These are phyloP conservation scores for Lontra canadensis DNA, from an alignment of 2,113 vertebrate species.

Conservation along the genomic window DNA sequence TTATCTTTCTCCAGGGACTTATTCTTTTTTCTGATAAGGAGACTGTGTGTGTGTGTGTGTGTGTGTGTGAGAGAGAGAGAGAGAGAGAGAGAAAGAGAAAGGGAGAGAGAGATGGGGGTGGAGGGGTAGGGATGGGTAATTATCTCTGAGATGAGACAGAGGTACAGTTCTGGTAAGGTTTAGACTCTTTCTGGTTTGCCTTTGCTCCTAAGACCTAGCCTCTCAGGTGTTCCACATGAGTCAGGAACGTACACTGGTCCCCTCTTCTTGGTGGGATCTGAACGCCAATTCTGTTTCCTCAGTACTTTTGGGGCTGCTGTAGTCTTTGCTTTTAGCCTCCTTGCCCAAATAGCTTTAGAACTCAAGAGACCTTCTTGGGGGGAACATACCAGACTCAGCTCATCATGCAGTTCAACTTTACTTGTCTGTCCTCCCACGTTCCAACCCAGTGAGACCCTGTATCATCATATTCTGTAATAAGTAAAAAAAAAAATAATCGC, in stretches of 20 bases:
- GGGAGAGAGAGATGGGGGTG: not conserved
- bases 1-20: not conserved
- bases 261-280: not conserved
- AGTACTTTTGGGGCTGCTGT: not conserved
- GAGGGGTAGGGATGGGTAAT: not conserved
- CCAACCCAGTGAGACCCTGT: not conserved
- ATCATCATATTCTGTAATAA: not conserved
- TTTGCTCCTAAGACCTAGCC: not conserved
- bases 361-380: not conserved
- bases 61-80: not conserved
- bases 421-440: not conserved
- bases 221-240: not conserved
- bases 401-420: not conserved
- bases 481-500: not conserved
- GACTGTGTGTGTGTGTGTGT: not conserved
- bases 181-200: not conserved
- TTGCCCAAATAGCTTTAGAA: not conserved
- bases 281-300: not conserved
- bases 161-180: not conserved
- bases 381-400: not conserved
- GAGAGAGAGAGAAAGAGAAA: no score
- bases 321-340: not conserved
- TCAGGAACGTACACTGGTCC: not conserved
- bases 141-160: not conserved
- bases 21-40: not conserved